Conservation (phyloP, 2,888 invertebrate species). For the Scaptomyza flava region DNA sequence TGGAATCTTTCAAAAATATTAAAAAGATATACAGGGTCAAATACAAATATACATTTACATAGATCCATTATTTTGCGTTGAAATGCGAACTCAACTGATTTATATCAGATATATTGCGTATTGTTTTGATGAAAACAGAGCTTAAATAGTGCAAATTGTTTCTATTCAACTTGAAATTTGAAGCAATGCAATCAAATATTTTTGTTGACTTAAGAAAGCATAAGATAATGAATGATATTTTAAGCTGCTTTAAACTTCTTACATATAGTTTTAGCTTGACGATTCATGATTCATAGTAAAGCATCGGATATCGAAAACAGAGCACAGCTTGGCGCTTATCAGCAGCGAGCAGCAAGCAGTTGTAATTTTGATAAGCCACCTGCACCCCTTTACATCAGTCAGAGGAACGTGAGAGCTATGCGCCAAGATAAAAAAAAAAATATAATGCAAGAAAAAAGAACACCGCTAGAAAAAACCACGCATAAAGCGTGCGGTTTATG, state of each 20-base stretch:
- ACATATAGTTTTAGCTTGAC: constrained; percentile 10
- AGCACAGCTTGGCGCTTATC: constrained; percentile 35
- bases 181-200: constrained; percentile 1
- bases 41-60: background rate
- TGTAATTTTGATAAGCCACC: constrained; percentile 53
- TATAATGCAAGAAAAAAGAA: too few species aligned
- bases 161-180: too few species aligned
- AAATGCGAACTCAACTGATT: too few species aligned
- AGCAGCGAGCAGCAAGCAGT: constrained; percentile 15
- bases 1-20: background rate
- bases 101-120: too few species aligned
- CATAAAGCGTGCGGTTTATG: constrained; percentile 40
- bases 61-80: too few species aligned
- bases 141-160: too few species aligned
- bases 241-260: background rate
- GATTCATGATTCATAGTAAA: constrained; percentile 45
- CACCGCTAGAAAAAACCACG: constrained; percentile 33
- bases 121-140: too few species aligned
- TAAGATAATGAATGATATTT: constrained; percentile 22
- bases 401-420: constrained; percentile 69
- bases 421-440: constrained; percentile 55
- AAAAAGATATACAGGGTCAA: background rate
- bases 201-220: constrained; percentile 14
- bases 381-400: constrained; percentile 63
- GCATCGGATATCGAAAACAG: constrained; percentile 1